phyloP scores from a whole-genome alignment of 2,797 vertebrate genomes.

The Tiaroga cobitis region DNA sequence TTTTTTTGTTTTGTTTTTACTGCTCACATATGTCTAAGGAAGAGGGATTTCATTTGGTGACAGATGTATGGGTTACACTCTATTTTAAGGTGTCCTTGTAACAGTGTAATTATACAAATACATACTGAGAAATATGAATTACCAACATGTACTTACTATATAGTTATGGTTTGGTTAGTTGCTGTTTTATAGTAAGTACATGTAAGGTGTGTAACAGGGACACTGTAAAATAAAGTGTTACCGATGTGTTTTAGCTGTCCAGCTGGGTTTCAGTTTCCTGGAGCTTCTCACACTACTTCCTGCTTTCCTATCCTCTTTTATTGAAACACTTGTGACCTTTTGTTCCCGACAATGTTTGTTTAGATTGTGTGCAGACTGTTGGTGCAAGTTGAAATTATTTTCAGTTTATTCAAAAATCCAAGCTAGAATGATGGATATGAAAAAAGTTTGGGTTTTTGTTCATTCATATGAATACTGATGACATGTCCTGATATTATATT shows the following conservation, averaged over 20 bases:
- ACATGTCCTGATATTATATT: background rate
- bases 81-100: background rate
- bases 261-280: constrained; percentile 19
- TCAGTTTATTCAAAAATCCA: background rate
- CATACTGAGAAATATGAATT: background rate
- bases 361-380: background rate
- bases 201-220: background rate
- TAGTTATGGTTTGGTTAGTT: background rate
- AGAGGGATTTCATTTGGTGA: background rate
- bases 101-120: background rate
- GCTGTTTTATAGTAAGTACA: background rate
- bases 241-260: background rate
- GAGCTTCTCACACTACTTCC: constrained; percentile 8
- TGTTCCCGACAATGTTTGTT: background rate
- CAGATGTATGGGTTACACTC: background rate
- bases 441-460: background rate
- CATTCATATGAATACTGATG: background rate
- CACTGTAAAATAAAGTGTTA: background rate
- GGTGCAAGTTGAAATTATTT: background rate
- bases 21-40: background rate
- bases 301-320: constrained; percentile 24
- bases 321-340: background rate
- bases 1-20: background rate
- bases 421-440: background rate
- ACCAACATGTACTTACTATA: background rate